phyloP scores from a whole-genome alignment of 2,888 invertebrate species.

The Oligia strigilis region DNA sequence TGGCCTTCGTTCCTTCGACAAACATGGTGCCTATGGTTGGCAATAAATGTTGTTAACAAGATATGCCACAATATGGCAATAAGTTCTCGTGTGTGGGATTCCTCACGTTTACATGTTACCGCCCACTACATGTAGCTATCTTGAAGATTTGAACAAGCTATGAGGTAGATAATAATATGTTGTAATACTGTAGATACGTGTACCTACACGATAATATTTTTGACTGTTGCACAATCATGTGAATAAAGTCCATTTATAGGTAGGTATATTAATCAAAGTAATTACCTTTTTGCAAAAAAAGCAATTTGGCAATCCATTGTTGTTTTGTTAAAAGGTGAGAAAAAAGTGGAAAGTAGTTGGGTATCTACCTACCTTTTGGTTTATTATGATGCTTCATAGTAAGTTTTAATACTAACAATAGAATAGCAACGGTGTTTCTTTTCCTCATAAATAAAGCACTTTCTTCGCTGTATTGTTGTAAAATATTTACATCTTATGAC shows the following conservation, averaged over 20 bases:
- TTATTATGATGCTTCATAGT: not conserved
- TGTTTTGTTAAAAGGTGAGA: conserved; percentile 26
- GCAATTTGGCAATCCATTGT: conserved; percentile 29
- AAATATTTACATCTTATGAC: conserved; percentile 13
- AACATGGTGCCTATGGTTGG: not conserved
- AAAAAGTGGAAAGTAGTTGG: conserved; percentile 28
- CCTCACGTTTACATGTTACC: conserved; percentile 20
- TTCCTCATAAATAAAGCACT: conserved; percentile 28
- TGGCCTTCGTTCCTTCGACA: too few species aligned
- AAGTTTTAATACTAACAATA: conserved; percentile 11
- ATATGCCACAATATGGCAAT: conserved; percentile 10
- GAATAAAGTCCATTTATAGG: conserved; percentile 11
- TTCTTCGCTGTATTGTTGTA: conserved; percentile 12
- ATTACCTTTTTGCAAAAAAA: conserved; percentile 22
- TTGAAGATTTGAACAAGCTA: conserved; percentile 19
- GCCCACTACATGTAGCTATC: conserved; percentile 24
- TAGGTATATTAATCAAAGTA: not conserved
- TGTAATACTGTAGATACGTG: not conserved
- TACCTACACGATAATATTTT: not conserved
- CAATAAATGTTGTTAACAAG: conserved; percentile 25
- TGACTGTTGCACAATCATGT: conserved; percentile 10
- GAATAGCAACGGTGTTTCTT: not conserved
- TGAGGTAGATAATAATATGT: not conserved
- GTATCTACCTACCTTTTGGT: not conserved
- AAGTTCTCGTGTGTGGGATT: conserved; percentile 27